phyloP scores from a whole-genome alignment of 2,113 vertebrate species.

The Myotis yumanensis region DNA sequence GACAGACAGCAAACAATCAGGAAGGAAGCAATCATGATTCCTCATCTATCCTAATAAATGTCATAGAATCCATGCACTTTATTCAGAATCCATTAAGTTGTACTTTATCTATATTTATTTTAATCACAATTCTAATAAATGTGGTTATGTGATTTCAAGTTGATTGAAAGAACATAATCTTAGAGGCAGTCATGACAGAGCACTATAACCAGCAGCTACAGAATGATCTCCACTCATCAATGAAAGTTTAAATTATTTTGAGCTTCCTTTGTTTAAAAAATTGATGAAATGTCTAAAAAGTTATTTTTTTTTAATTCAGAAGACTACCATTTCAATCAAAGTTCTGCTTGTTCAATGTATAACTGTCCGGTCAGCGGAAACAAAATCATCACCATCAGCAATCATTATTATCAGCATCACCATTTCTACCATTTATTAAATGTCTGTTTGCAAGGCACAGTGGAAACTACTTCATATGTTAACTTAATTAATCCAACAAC shows the following conservation, averaged over 20 bases:
- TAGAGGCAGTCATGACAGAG: not conserved
- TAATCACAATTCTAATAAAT: slow-evolving; percentile 21
- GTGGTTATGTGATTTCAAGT: slow-evolving; percentile 40
- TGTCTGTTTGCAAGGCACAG: not conserved
- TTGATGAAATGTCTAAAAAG: not conserved
- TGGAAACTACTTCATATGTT: not conserved
- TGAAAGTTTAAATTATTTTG: slow-evolving; percentile 39
- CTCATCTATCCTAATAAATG: not conserved
- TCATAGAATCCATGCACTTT: not conserved
- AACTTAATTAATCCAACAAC: not conserved
- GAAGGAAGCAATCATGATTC: not conserved
- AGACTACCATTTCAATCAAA: slow-evolving; percentile 21
- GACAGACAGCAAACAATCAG: slow-evolving; percentile 8
- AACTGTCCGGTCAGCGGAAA: not conserved
- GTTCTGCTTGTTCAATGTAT: not conserved
- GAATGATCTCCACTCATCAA: not conserved
- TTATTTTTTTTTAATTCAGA: not conserved
- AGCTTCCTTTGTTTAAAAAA: slow-evolving; percentile 6
- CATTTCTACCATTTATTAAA: not conserved
- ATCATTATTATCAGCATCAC: not conserved
- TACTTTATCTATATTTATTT: slow-evolving; percentile 5
- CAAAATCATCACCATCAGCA: not conserved
- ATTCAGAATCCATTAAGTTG: not conserved
- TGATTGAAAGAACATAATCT: slow-evolving; percentile 53
- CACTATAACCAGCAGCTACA: not conserved